Conservation (phyloP, 2,113 vertebrate species). For the Gymnocephalus cernua region DNA sequence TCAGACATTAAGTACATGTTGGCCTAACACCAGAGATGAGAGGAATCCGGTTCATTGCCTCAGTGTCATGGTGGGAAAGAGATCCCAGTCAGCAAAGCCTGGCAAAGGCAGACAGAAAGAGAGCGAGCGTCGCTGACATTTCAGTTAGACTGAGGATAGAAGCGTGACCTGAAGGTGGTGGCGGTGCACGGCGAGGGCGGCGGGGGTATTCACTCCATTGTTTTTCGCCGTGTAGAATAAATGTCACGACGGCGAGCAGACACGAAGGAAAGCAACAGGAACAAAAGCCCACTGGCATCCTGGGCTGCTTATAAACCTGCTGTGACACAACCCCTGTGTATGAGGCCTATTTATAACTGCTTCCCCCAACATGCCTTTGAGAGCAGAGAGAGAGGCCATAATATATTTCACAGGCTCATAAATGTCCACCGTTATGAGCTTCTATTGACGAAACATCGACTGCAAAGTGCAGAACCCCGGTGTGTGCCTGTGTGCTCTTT, state of each 20-base stretch:
- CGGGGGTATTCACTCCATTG: constrained; percentile 29
- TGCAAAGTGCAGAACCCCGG: background rate
- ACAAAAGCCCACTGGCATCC: constrained; percentile 48
- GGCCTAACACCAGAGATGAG: background rate
- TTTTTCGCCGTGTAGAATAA: constrained; percentile 61
- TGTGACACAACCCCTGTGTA: constrained; percentile 33
- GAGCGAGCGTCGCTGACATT: constrained; percentile 58
- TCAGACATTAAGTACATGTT: constrained; percentile 5
- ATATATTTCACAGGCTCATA: constrained; percentile 41
- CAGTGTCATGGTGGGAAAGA: background rate
- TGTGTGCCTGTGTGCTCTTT: background rate
- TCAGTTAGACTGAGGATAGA: constrained; percentile 35
- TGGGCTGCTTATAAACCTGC: constrained; percentile 48
- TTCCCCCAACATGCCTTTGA: constrained; percentile 26
- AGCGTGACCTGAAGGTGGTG: constrained; percentile 56
- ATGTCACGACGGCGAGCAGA: constrained; percentile 55
- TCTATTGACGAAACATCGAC: constrained; percentile 34
- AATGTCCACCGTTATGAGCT: constrained; percentile 40
- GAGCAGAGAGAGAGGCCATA: constrained; percentile 10
- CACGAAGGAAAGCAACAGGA: constrained; percentile 52
- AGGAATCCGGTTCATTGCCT: constrained; percentile 5
- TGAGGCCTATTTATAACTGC: constrained; percentile 45
- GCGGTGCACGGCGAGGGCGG: constrained; percentile 7
- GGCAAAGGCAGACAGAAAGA: background rate
- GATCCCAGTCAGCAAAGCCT: background rate